Conservation (phyloP, 2,797 vertebrate species). For the Phrynocephalus guinanensis region DNA sequence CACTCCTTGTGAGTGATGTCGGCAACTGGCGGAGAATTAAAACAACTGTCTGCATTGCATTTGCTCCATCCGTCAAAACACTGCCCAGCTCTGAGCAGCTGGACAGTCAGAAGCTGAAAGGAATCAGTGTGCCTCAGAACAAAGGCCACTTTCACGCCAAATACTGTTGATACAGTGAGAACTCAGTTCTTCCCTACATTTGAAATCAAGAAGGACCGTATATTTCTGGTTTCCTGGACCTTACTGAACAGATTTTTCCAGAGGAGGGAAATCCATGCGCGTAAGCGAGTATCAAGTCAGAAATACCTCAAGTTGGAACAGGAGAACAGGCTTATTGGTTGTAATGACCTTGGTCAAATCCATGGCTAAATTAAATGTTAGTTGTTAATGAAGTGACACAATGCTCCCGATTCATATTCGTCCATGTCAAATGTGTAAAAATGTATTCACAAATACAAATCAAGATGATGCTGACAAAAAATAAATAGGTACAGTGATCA, state of each 20-base stretch:
- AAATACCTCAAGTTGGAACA: neutral
- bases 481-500: neutral
- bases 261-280: neutral
- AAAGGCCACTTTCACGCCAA: constrained; percentile 80
- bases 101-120: constrained; percentile 76
- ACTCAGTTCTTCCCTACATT: constrained; percentile 78
- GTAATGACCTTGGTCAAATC: neutral
- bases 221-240: constrained; percentile 78
- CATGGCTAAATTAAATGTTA: neutral
- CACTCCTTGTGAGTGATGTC: constrained; percentile 67
- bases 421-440: neutral
- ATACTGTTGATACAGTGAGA: constrained; percentile 79
- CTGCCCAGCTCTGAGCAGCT: constrained; percentile 78
- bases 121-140: constrained; percentile 77
- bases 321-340: neutral
- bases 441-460: neutral
- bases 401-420: neutral
- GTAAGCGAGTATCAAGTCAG: neutral
- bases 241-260: constrained; percentile 71
- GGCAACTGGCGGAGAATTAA: constrained; percentile 73
- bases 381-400: neutral
- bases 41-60: constrained; percentile 71
- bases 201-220: constrained; percentile 72
- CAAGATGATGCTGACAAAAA: neutral
- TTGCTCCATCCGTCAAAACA: constrained; percentile 75